Evolutionary conservation across 1,140 invertebrate genomes (phyloP), one percentile per base, ranked within the genome.

Genomic region (Zaprionus nigranus): DNA sequence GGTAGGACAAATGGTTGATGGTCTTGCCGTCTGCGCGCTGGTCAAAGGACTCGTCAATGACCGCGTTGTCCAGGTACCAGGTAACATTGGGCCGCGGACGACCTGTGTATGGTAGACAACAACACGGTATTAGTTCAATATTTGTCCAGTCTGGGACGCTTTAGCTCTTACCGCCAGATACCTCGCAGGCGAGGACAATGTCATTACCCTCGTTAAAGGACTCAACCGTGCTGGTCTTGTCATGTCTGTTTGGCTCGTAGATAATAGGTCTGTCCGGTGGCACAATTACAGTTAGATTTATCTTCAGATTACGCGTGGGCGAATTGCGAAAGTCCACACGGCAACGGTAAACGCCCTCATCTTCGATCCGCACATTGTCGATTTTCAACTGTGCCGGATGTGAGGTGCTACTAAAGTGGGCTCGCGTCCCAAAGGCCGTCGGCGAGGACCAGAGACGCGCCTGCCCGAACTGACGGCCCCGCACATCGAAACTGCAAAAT

Each of bases 251-350:
- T 38, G 95, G 95, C 82, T 97, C 97, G 93, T 96, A 97, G 93
- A 98, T 98, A 84, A 97, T 96, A 36, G 97, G 97, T 87, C 95
- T 95, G 82, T 95, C 95, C 34, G 97, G 97, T 80, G 97, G 97
- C 81, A 98, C 97, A 53, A 98, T 97, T 76, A 98, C 96, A 59
- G 96, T 97, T 64, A 98, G 95, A 91, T 97, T 97, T 91, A 98
- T 95, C 93, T 96, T 96, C 59, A 96, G 94, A 92, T 98, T 98
- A 77, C 96, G 94, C 0, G 97, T 98, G 0, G 97, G 97, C 1
- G 97, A 97, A 92, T 97, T 97, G 51, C 95, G 95, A 93, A 98
- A 98, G 93, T 98, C 97, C 6, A 98, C 97, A 53, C 97, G 94
- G 93, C 97, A 98, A 61, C 97, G 94, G 92, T 97, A 98, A 59